Conservation (phyloP, 2,888 invertebrate genomes). For the Limnephilus rhombicus region DNA sequence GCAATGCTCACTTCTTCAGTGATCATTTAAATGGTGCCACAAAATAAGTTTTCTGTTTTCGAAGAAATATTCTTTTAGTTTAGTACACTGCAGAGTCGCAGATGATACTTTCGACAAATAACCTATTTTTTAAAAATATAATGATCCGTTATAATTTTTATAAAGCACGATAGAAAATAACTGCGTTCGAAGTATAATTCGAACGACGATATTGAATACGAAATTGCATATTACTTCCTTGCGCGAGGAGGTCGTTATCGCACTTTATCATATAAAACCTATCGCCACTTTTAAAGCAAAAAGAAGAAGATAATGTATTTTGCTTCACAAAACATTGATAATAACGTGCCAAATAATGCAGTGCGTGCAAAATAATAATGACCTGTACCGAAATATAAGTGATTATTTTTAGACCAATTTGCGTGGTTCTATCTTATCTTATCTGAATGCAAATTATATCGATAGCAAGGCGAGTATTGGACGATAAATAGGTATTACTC, state of each 20-base stretch:
- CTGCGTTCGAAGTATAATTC: background rate
- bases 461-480: background rate
- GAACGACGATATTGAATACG: background rate
- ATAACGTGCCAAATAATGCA: background rate
- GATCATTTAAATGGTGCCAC: no score
- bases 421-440: background rate
- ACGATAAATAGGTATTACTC: background rate
- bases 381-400: background rate
- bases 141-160: background rate
- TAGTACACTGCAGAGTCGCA: no score
- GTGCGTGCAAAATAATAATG: background rate
- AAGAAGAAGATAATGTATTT: background rate
- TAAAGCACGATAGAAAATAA: background rate
- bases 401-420: background rate
- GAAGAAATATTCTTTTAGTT: no score
- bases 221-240: background rate
- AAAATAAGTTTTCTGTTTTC: no score
- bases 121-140: no score
- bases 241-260: background rate
- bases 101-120: no score
- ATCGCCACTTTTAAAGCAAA: background rate
- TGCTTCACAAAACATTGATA: background rate
- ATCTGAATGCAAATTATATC: background rate
- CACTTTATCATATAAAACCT: background rate
- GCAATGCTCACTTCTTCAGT: no score